Conservation (phyloP, 2,797 vertebrate species). For the Muscicapa comitata region DNA sequence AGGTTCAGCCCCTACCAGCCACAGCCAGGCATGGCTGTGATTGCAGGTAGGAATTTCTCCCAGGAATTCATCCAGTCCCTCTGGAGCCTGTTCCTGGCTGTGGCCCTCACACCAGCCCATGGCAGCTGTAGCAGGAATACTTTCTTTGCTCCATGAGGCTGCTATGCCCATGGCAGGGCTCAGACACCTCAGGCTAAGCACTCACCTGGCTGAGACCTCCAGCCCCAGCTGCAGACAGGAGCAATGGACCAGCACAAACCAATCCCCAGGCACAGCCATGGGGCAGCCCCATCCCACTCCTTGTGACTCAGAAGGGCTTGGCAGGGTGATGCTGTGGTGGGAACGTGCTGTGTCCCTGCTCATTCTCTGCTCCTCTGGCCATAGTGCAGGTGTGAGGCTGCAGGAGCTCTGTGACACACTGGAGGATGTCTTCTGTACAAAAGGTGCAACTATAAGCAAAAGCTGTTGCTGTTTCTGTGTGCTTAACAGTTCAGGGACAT, state of each 20-base stretch:
- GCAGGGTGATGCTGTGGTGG: neutral
- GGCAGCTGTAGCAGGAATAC: neutral
- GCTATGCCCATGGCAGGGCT: neutral
- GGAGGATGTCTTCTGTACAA: neutral
- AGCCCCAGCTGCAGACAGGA: neutral
- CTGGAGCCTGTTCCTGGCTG: neutral
- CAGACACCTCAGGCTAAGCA: neutral
- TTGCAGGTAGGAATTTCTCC: neutral
- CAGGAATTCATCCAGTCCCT: neutral
- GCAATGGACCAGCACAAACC: neutral
- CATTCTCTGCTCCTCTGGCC: neutral
- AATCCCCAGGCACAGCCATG: neutral
- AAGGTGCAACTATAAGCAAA: neutral
- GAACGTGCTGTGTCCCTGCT: neutral
- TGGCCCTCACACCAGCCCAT: accelerated
- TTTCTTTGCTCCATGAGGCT: neutral
- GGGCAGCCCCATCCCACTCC: accelerated
- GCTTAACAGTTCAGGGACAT: neutral
- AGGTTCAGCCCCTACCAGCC: neutral
- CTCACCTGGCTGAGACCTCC: neutral
- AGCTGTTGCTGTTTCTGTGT: neutral
- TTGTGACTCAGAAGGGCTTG: neutral
- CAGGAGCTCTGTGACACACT: neutral
- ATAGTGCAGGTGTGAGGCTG: neutral
- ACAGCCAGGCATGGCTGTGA: neutral